Evolutionary conservation across 2,888 invertebrate genomes (phyloP).

Genomic region (Chaetoderma sp.): DNA sequence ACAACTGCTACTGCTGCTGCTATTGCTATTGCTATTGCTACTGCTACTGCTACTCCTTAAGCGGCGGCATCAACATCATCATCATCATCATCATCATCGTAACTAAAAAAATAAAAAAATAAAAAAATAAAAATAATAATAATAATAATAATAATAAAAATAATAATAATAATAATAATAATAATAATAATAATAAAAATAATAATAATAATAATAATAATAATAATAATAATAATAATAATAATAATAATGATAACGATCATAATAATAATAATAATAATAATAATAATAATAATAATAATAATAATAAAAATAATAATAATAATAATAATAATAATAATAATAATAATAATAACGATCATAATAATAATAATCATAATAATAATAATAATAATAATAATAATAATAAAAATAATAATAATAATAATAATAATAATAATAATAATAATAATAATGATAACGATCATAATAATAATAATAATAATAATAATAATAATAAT

Average conservation of each 20-base stretch:
- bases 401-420: no score
- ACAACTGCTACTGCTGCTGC: no score
- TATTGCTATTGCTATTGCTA: background rate
- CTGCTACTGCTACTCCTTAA: no score
- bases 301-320: background rate
- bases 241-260: background rate
- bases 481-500: background rate
- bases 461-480: background rate
- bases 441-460: background rate
- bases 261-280: background rate
- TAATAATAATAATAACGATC: background rate
- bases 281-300: background rate
- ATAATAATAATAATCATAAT: no score
- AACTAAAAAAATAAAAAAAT: no score
- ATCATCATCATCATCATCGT: no score
- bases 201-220: no score
- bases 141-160: no score
- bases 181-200: no score
- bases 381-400: background rate
- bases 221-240: background rate
- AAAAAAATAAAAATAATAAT: no score
- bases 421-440: background rate
- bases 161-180: no score
- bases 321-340: background rate
- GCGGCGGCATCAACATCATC: no score